Base-by-base conservation (phyloP, 2,797 vertebrate species). In the Lophotriccus pileatus region DNA sequence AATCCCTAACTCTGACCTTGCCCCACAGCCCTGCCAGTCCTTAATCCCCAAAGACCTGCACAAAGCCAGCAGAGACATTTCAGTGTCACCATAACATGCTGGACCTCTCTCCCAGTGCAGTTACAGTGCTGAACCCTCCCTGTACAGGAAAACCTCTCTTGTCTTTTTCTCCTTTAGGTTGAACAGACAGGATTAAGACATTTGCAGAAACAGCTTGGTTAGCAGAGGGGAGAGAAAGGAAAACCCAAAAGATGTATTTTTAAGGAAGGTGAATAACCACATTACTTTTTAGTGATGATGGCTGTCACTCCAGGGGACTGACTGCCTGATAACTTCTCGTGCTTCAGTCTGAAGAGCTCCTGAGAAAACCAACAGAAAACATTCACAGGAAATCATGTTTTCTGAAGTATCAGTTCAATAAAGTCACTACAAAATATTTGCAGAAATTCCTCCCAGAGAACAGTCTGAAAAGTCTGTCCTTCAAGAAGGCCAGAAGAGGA, bases 251-350 rank as follows among this genome's bases (percentile, higher is more conserved):
- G 53, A 79, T 67, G 43, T 9, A 27, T 36, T 89, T 84, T 30
- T 67, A 44, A 92, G 91, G 70, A 39, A 76, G n/a, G 44, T 56
- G 13, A 58, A 25, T 75, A 91, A 84, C 23, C 64, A 72, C 87
- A 4, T 97, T 98, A 99, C 99, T 98, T 99, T 96, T 99, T 99
- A n/a, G 99, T 99, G 96, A 99, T 98, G 90, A 98, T 90, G 12
- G 99, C 98, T 87, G 98, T 99, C 89, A 98, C 80, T 59, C 96
- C 98, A 69, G 96, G 98, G 87, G 97, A 95, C 75, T 98, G 97
- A 36, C 82, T 96, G 91, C 96, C 78, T 3, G 97, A 96, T 27
- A 74, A 96, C 77, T 66, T 99, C 56, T 98, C 98, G 18, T 97
- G 96, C 92, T 97, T 98, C 96, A 99, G 90, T 85, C 84, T 98